Conservation (phyloP, 2,113 vertebrate genomes). For the Callithrix jacchus region DNA sequence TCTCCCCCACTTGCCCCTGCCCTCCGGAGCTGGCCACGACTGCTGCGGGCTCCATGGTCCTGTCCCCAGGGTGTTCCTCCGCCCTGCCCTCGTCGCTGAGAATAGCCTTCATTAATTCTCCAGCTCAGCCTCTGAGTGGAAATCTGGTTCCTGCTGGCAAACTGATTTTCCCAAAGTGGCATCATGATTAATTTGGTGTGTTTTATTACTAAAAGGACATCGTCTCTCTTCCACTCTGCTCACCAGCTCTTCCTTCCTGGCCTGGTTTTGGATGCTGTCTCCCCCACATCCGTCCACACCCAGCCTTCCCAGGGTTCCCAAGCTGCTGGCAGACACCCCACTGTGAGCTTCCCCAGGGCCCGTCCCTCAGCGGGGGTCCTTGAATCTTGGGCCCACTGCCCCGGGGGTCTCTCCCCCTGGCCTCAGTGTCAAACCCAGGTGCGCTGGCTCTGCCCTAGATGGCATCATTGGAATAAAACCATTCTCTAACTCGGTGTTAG, state of each 20-base stretch:
- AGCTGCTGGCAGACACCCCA: rapidly evolving
- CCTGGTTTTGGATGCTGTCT: rapidly evolving
- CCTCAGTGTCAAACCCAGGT: neutral
- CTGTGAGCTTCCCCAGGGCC: neutral
- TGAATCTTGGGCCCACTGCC: neutral
- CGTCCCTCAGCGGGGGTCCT: neutral
- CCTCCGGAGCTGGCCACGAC: rapidly evolving
- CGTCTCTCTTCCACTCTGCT: neutral
- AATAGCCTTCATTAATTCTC: neutral
- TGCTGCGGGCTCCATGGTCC: rapidly evolving
- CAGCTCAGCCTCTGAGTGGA: neutral
- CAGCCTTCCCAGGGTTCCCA: neutral
- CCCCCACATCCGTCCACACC: rapidly evolving
- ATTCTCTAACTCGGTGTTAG: neutral
- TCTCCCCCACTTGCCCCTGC: neutral
- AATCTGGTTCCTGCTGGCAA: neutral
- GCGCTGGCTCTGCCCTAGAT: neutral
- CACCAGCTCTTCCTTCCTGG: neutral
- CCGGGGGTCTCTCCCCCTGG: rapidly evolving
- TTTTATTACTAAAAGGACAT: neutral
- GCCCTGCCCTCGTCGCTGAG: neutral
- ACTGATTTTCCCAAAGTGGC: neutral
- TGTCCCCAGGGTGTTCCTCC: rapidly evolving
- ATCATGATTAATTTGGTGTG: neutral
- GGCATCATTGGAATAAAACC: neutral